phyloP scores from a whole-genome alignment of 1,140 invertebrate genomes.

The Sesamia nonagrioides region DNA sequence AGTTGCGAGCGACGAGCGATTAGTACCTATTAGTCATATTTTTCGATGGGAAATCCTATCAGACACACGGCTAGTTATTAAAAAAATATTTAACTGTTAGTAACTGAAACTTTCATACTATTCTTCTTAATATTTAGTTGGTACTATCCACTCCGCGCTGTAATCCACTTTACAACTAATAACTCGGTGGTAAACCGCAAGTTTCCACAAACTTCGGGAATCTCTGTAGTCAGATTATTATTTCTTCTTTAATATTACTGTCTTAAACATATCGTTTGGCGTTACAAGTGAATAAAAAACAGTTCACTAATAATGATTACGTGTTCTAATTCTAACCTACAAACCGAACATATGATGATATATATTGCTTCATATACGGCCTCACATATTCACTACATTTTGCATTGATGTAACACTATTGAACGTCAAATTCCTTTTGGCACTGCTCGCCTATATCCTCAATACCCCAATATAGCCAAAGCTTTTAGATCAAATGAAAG shows the following conservation, averaged over 20 bases:
- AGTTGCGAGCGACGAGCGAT: no score
- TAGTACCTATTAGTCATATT: no score
- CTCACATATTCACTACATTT: not conserved
- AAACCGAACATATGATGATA: no score
- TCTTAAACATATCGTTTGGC: not conserved
- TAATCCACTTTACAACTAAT: constrained; percentile 11
- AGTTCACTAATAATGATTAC: no score
- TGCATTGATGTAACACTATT: not conserved
- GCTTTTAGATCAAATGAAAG: not conserved
- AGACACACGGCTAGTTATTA: no score
- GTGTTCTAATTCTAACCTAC: no score
- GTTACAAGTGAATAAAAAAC: not conserved
- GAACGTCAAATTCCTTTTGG: not conserved
- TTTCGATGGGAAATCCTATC: no score
- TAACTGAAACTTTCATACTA: no score
- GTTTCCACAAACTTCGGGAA: constrained; percentile 1
- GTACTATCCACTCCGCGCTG: not conserved
- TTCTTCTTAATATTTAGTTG: not conserved
- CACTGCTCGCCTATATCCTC: not conserved
- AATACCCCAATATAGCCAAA: not conserved
- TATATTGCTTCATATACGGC: no score
- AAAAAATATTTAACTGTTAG: no score
- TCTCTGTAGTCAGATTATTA: constrained; percentile 16
- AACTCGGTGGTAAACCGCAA: constrained; percentile 6
- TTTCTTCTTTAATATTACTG: not conserved